Base-by-base conservation (phyloP, 1,140 invertebrate genomes). In the Galleria mellonella region DNA sequence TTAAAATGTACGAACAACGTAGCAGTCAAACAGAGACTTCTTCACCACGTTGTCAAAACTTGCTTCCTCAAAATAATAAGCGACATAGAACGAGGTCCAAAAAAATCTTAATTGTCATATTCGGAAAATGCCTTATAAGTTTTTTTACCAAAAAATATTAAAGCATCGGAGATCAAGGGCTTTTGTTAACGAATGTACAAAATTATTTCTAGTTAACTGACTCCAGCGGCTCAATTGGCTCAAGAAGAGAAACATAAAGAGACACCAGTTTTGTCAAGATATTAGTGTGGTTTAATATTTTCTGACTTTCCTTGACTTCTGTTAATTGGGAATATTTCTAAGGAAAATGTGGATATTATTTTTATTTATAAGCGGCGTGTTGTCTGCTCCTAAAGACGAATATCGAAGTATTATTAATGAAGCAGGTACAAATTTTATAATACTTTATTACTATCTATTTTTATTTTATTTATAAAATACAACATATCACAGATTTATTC, bases 141-240 rank as follows among this genome's bases (percentile, higher is more conserved):
- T n/a, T n/a, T n/a, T n/a, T n/a, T n/a, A n/a, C n/a, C n/a, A n/a
- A n/a, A n/a, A n/a, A n/a, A n/a, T n/a, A n/a, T n/a, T n/a, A n/a
- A n/a, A n/a, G n/a, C n/a, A n/a, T n/a, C n/a, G n/a, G n/a, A n/a
- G n/a, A n/a, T n/a, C n/a, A n/a, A n/a, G n/a, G n/a, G n/a, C 13
- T 43, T 55, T 15, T 51, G 43, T 43, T 23, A 30, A 30, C 32
- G 60, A 68, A n/a, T 68, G 62, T 79, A 74, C 70, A 66, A 63
- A 58, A 72, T 79, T 72, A 65, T 72, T 51, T 55, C 61, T 55
- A 69, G 72, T 78, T 72, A 67, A 62, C 38, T 55, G 61, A 64
- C 68, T 62, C 61, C 62, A 75, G 68, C 61, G 76, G 62, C 67
- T 72, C 72, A 78, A 82, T 76, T 78, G 74, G 62, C 46, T 58